Evolutionary conservation across 2,113 vertebrate species (phyloP).

Genomic region (Ameiurus melas): DNA sequence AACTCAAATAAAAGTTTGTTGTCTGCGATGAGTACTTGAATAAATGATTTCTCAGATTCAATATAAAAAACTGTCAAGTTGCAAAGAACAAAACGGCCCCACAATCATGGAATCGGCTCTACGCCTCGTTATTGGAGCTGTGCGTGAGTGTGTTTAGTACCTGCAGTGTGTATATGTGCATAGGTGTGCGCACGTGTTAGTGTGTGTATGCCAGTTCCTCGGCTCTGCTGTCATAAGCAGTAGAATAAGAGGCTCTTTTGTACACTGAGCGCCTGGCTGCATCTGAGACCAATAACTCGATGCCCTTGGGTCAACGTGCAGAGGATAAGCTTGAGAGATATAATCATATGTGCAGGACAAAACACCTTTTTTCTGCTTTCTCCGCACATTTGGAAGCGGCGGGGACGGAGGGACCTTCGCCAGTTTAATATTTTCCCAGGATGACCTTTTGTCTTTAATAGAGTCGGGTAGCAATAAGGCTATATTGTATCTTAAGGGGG

Average conservation of each 20-base stretch:
- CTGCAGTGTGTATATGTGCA: constrained; percentile 17
- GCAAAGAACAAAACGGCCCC: not conserved
- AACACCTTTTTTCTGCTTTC: constrained; percentile 79
- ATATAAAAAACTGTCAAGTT: not conserved
- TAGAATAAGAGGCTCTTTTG: constrained; percentile 80
- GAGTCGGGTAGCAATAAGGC: constrained; percentile 77
- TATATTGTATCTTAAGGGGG: constrained; percentile 82
- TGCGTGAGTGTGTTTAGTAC: not conserved
- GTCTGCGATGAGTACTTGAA: not conserved
- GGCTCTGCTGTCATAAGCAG: constrained; percentile 69
- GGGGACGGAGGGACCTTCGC: constrained; percentile 69
- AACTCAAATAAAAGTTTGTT: not conserved
- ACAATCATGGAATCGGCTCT: constrained; percentile 20
- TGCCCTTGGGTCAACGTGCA: constrained; percentile 75
- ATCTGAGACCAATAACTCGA: constrained; percentile 82
- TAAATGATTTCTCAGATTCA: not conserved
- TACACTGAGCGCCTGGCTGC: constrained; percentile 77
- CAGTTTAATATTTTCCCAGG: constrained; percentile 81
- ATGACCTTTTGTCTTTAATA: constrained; percentile 84
- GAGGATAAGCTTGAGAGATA: constrained; percentile 79
- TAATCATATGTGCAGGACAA: constrained; percentile 81
- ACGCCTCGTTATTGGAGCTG: not conserved
- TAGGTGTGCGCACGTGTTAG: constrained; percentile 24
- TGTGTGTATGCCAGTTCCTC: constrained; percentile 13
- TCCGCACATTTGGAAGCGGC: constrained; percentile 74